These are phyloP conservation scores for Chrysina gloriosa DNA, from an alignment of 2,888 invertebrate genomes.

Conservation along the genomic window DNA sequence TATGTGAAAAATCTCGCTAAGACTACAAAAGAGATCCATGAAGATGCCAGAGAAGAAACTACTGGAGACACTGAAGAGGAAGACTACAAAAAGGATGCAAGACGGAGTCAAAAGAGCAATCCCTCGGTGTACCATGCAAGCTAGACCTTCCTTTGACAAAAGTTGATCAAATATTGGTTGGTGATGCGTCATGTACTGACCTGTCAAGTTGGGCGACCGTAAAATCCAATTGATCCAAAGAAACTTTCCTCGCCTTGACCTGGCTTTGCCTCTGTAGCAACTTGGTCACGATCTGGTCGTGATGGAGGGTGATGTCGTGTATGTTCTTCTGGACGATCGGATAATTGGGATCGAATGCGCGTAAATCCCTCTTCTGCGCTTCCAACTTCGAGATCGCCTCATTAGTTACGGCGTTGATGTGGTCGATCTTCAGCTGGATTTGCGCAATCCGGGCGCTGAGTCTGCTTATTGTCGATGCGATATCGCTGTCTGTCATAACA, in stretches of 20 bases:
- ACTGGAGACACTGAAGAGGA: no score
- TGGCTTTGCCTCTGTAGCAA: conserved; percentile 38
- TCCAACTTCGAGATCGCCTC: conserved; percentile 46
- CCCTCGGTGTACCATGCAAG: no score
- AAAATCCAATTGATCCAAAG: conserved; percentile 45
- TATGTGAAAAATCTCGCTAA: no score
- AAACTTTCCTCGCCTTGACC: conserved; percentile 42
- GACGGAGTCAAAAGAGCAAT: no score
- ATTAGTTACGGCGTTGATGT: conserved; percentile 42
- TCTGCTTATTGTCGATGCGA: conserved; percentile 23
- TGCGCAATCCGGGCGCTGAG: conserved; percentile 39
- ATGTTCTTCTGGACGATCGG: conserved; percentile 38
- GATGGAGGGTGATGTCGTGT: conserved; percentile 37
- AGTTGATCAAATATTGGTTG: neutral
- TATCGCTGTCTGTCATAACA: conserved; percentile 3
- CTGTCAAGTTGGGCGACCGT: conserved; percentile 46
- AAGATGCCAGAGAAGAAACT: no score
- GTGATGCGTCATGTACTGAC: conserved; percentile 15
- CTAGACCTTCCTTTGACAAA: no score
- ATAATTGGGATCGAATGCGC: conserved; percentile 40
- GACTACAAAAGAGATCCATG: no score
- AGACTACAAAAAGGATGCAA: no score
- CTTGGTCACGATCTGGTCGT: conserved; percentile 43
- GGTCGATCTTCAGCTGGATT: conserved; percentile 44
- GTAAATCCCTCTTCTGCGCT: conserved; percentile 45